These are phyloP conservation scores for Scaeva pyrastri DNA, from an alignment of 2,888 invertebrate genomes.

Conservation along the genomic window DNA sequence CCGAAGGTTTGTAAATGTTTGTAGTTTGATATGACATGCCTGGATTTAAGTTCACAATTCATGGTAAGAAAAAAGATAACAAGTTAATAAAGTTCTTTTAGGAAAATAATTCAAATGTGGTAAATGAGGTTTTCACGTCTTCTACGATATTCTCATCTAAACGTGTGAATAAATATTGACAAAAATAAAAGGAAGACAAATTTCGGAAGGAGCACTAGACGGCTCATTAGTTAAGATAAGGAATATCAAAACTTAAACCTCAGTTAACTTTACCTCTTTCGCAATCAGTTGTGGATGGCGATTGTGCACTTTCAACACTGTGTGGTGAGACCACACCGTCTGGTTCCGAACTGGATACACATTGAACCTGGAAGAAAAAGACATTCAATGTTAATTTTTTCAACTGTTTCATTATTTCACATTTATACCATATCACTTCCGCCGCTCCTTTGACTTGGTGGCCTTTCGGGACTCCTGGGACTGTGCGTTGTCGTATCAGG, in stretches of 20 bases:
- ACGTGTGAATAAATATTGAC: background rate
- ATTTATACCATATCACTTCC: slow-evolving; percentile 83
- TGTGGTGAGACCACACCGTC: slow-evolving; percentile 86
- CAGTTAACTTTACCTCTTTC: slow-evolving; percentile 79
- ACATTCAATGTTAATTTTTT: background rate
- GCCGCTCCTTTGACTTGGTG: slow-evolving; percentile 83
- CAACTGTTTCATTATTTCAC: background rate
- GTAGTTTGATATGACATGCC: slow-evolving; percentile 80
- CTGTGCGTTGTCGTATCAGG: slow-evolving; percentile 95
- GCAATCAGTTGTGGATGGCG: slow-evolving; percentile 83
- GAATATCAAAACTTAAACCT: background rate
- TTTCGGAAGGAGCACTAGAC: too few species aligned
- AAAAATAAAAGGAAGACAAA: too few species aligned
- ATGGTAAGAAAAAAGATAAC: slow-evolving; percentile 72
- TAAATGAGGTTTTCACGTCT: background rate
- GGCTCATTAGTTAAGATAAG: background rate
- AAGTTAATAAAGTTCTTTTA: background rate
- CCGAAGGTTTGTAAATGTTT: slow-evolving; percentile 82
- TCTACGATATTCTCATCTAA: background rate
- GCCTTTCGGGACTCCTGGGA: slow-evolving; percentile 87
- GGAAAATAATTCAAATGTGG: background rate
- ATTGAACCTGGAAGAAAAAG: slow-evolving; percentile 90
- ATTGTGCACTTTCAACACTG: slow-evolving; percentile 82
- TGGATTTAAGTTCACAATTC: slow-evolving; percentile 60
- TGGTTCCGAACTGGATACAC: slow-evolving; percentile 93